Percentiles rank a stretch among this genome's conserved stretches.
Evolutionary conservation across 2,113 vertebrate genomes (phyloP).

Genomic region (Sturnus vulgaris): DNA sequence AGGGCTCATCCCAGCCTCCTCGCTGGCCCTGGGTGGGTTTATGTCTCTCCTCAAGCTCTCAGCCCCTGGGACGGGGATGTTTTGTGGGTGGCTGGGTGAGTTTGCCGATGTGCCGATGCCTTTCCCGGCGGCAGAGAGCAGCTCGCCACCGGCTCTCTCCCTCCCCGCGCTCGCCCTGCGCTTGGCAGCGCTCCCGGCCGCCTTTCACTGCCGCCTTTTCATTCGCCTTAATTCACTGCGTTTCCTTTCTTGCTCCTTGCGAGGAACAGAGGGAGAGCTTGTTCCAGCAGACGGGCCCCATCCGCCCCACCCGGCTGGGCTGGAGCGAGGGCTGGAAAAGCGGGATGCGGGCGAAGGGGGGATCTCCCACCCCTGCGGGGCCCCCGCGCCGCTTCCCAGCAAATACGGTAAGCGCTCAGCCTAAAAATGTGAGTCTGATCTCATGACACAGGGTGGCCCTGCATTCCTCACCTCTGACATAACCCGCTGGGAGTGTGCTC

Average conservation of each 20-base stretch:
- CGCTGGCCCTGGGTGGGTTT: not conserved
- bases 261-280: constrained; percentile 56
- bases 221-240: constrained; percentile 41
- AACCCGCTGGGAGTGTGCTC: constrained; percentile 61
- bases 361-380: constrained; percentile 22
- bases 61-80: accelerated
- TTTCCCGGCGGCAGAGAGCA: not conserved
- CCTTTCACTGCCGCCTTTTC: constrained; percentile 57
- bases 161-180: not conserved
- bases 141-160: not conserved
- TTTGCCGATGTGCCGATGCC: not conserved
- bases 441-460: constrained; percentile 68
- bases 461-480: constrained; percentile 73
- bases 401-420: constrained; percentile 41
- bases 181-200: not conserved
- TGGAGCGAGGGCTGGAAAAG: constrained; percentile 23
- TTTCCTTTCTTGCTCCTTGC: constrained; percentile 45
- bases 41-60: accelerated
- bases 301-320: constrained; percentile 22
- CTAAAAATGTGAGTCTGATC: constrained; percentile 64
- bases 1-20: not conserved
- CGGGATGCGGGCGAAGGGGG: not conserved
- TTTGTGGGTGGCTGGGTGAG: not conserved
- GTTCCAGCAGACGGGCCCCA: constrained; percentile 54
- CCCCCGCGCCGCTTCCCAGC: constrained; percentile 33